Conservation (phyloP, 2,797 vertebrate species). For the Apogon hyalosoma region DNA sequence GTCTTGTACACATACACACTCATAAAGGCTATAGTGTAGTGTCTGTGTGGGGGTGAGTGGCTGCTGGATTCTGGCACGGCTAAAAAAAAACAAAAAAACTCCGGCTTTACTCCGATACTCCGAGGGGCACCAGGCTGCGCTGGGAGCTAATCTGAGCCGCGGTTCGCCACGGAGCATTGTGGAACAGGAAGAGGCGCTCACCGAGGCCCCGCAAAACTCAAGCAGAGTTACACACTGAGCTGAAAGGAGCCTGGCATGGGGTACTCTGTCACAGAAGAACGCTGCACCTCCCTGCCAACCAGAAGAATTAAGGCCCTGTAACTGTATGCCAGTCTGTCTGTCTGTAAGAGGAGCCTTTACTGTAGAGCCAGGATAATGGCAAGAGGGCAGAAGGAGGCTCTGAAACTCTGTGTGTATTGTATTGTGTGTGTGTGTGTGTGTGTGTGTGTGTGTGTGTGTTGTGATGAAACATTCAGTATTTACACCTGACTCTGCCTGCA, state of each 20-base stretch:
- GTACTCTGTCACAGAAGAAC: constrained; percentile 70
- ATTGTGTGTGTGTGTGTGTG: constrained; percentile 14
- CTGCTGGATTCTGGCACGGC: constrained; percentile 61
- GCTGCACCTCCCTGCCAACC: constrained; percentile 75
- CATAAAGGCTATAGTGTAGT: constrained; percentile 19
- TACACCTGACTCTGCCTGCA: constrained; percentile 45
- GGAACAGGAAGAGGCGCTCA: constrained; percentile 80
- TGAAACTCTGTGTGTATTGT: not conserved
- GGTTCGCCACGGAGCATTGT: constrained; percentile 73
- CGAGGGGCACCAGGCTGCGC: constrained; percentile 72
- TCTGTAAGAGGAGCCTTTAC: constrained; percentile 34
- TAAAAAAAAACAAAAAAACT: constrained; percentile 26
- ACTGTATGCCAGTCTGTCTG: constrained; percentile 63
- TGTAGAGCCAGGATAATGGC: constrained; percentile 29
- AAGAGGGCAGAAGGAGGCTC: constrained; percentile 21
- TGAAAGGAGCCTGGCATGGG: constrained; percentile 82
- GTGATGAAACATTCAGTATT: constrained; percentile 5
- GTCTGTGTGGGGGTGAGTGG: constrained; percentile 30
- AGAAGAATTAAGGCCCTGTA: constrained; percentile 72
- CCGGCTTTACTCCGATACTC: constrained; percentile 59
- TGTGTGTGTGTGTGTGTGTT: constrained; percentile 8
- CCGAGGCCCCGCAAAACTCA: constrained; percentile 73
- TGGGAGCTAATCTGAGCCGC: constrained; percentile 78
- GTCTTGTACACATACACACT: constrained; percentile 1
- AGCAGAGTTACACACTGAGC: constrained; percentile 76